phyloP scores from a whole-genome alignment of 2,113 vertebrate genomes.

The Callocephalon fimbriatum region DNA sequence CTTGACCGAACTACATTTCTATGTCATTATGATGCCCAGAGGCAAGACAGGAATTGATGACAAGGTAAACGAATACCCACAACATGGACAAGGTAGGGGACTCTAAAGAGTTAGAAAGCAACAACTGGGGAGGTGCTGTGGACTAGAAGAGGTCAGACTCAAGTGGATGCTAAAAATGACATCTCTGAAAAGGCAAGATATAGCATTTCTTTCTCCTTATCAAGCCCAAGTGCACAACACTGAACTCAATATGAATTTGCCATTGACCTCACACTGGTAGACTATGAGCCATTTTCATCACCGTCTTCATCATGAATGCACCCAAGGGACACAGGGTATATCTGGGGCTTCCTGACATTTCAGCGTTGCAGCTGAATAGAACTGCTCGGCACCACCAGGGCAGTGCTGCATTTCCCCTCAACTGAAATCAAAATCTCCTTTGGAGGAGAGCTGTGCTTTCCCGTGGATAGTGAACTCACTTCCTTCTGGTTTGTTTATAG shows the following conservation, averaged over 20 bases:
- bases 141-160: not conserved
- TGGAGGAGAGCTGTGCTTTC: conserved; percentile 14
- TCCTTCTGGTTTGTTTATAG: conserved; percentile 65
- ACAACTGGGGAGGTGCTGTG: not conserved
- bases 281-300: not conserved
- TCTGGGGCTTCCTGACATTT: not conserved
- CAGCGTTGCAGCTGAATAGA: not conserved
- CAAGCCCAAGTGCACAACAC: not conserved
- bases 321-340: not conserved
- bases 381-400: not conserved
- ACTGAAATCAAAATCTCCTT: conserved; percentile 8
- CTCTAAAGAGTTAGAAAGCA: not conserved
- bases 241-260: not conserved
- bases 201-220: not conserved
- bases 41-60: not conserved
- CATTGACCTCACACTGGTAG: not conserved
- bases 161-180: not conserved
- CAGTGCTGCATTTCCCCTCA: not conserved
- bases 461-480: conserved; percentile 52
- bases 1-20: not conserved
- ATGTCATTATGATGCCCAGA: not conserved
- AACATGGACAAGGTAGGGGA: not conserved
- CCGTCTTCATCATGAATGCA: not conserved
- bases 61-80: not conserved
- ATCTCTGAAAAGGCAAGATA: not conserved